A percentile compares a stretch with the other conserved stretches of the same genome.
These are phyloP conservation scores for Ophioninae sp. DNA, from an alignment of 2,888 invertebrate genomes.

Conservation along the genomic window DNA sequence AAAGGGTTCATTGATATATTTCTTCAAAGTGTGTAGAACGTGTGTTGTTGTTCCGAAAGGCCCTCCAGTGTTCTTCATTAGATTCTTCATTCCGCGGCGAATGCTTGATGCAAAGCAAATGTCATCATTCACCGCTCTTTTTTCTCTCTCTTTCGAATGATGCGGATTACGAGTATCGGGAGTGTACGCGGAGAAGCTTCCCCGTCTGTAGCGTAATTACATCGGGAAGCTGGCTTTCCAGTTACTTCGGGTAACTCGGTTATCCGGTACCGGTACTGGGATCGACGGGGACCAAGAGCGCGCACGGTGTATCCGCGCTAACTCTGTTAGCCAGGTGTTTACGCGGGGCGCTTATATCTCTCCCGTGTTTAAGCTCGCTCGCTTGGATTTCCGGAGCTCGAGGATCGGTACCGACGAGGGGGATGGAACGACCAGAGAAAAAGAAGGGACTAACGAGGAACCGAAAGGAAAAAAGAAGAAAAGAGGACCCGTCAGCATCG, in stretches of 20 bases:
- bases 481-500: not conserved
- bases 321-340: not conserved
- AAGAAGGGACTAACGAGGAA: not conserved
- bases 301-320: not conserved
- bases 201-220: not conserved
- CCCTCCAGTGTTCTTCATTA: not conserved
- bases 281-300: not conserved
- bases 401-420: not conserved
- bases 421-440: not conserved
- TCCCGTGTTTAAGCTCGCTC: not conserved
- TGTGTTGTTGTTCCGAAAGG: not conserved
- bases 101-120: not conserved
- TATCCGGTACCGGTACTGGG: not conserved
- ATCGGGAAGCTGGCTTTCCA: constrained; percentile 3
- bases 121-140: not conserved
- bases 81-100: not conserved
- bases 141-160: not conserved
- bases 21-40: not conserved
- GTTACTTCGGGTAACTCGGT: constrained; percentile 23
- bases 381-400: not conserved
- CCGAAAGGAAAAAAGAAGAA: not conserved
- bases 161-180: not conserved
- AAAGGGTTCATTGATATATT: too few species aligned
- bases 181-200: not conserved
- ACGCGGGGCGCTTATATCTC: not conserved